Evolutionary conservation across 2,888 invertebrate species (phyloP), one percentile per base, ranked within the genome.

Genomic region (Drosophila mimetica): DNA sequence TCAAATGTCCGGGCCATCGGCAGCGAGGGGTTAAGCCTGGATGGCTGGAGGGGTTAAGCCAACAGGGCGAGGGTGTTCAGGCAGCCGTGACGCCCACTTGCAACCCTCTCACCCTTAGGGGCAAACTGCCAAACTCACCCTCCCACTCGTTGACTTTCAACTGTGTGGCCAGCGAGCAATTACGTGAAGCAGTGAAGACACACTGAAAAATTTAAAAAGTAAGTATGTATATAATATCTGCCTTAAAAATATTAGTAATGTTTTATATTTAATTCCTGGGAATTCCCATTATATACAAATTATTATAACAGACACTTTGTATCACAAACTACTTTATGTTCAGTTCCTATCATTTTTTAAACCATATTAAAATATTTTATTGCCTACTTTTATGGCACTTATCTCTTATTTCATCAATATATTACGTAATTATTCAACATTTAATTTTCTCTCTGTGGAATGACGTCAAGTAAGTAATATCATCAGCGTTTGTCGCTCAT

Each of bases 401-500:
- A 16, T 5, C 25, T 25, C 6, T 25, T 7, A 6, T 25, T 30
- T 28, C 1, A 28, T 2, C n/a, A 5, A n/a, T 5, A 34, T 34
- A n/a, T 34, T 28, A 8, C 28, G 0, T 22, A 28, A 8, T 2
- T 28, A 2, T 8, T 28, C 8, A 28, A 8, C 8, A 28, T 8
- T 3, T 2, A 8, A 8, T 28, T 30, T 20, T 1, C 4, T 14
- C 42, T 2, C 37, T 32, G 57, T 25, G 37, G 2, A 54, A 41
- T 58, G 61, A 71, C 74, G 60, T 76, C 71, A 67, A 71, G 80
- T 71, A 83, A 84, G 86, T 83, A 86, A 83, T 81, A 81, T 78
- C 77, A 85, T 86, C 86, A 86, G 61, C 72, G 80, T 79, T 85
- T 84, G 84, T 80, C 85, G 80, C 80, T 85, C 77, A 77, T 86